Conservation (phyloP, 30 jellyfish, hydroid and myxozoan species). For the Calvadosia cruxmelitensis region DNA sequence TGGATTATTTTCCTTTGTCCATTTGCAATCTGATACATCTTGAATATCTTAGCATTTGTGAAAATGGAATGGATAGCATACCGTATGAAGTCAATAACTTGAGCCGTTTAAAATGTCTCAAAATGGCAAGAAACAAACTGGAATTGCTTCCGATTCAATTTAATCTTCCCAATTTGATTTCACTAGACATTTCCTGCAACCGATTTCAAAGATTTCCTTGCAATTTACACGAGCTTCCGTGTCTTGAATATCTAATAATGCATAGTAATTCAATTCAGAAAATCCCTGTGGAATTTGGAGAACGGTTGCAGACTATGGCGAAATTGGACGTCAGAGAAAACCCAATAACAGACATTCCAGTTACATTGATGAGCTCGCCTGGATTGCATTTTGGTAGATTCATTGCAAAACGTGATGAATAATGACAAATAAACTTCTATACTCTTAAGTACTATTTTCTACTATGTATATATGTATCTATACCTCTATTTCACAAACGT, state of each 20-base stretch:
- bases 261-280: slow-evolving; percentile 24
- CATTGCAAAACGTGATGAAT: neutral
- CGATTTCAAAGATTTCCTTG: slow-evolving; percentile 23
- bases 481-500: too few species aligned
- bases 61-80: slow-evolving; percentile 28
- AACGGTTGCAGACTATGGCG: slow-evolving; percentile 16
- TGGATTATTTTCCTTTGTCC: slow-evolving; percentile 56
- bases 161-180: slow-evolving; percentile 11
- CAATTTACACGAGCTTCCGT: slow-evolving; percentile 1
- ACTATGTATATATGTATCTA: too few species aligned
- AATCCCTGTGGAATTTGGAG: slow-evolving; percentile 10
- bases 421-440: too few species aligned
- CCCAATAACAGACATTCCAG: slow-evolving; percentile 73
- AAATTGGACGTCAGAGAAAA: slow-evolving; percentile 66
- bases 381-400: slow-evolving; percentile 18
- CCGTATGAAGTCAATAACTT: slow-evolving; percentile 47
- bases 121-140: slow-evolving; percentile 34
- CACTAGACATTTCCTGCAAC: slow-evolving; percentile 39
- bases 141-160: slow-evolving; percentile 29
- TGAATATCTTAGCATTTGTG: slow-evolving; percentile 52
- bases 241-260: slow-evolving; percentile 27
- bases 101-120: slow-evolving; percentile 53
- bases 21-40: slow-evolving; percentile 41
- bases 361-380: slow-evolving; percentile 56
- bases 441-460: too few species aligned